These are phyloP conservation scores for Noctua fimbriata DNA, from an alignment of 2,888 invertebrate genomes.

Conservation along the genomic window DNA sequence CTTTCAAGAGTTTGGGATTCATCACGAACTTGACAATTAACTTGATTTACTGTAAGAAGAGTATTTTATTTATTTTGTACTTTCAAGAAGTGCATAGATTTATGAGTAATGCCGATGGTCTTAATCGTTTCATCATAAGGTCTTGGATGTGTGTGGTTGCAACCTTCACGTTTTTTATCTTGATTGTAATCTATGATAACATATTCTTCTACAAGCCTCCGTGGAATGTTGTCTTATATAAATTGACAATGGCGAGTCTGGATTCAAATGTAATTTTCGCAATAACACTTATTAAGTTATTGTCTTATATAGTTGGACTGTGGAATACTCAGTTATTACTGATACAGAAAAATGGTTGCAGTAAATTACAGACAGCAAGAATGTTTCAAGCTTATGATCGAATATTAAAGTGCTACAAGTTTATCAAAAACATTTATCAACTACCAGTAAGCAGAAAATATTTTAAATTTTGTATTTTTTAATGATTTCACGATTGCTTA, in stretches of 20 bases:
- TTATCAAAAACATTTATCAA: constrained; percentile 5
- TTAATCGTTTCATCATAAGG: not conserved
- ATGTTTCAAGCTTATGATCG: not conserved
- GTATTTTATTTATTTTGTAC: not conserved
- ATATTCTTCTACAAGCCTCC: not conserved
- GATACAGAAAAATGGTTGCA: not conserved
- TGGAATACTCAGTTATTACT: constrained; percentile 14
- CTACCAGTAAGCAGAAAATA: not conserved
- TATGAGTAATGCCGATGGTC: not conserved
- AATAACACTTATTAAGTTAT: not conserved
- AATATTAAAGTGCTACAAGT: not conserved
- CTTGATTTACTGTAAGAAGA: not conserved
- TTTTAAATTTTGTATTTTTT: not conserved
- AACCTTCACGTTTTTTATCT: not conserved
- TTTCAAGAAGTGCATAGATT: constrained; percentile 11
- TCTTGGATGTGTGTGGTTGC: not conserved
- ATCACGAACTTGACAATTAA: constrained; percentile 2
- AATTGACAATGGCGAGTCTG: not conserved
- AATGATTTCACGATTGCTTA: no score
- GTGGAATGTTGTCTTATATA: not conserved
- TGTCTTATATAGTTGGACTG: not conserved
- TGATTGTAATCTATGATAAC: not conserved
- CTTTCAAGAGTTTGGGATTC: not conserved
- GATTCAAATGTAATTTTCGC: not conserved
- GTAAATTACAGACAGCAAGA: not conserved